Base-by-base conservation (phyloP, 1,140 invertebrate species). In the Anoplophora glabripennis region DNA sequence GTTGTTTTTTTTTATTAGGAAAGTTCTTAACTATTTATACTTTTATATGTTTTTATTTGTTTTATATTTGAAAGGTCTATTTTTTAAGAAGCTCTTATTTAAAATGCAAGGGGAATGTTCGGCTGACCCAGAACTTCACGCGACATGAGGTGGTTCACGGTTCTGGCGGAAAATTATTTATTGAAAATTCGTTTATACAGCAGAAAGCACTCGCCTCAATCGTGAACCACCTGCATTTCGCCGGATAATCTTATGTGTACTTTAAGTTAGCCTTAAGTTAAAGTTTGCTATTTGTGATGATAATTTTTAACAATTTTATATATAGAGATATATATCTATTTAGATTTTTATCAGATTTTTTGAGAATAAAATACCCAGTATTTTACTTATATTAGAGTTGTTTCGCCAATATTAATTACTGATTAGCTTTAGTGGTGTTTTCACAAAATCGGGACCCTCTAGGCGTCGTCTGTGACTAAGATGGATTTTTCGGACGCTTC, bases 241-340 rank as follows among this genome's bases (percentile, higher is more conserved):
- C n/a, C n/a, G n/a, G n/a, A n/a, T n/a, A n/a, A n/a, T n/a, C n/a
- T n/a, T n/a, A n/a, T n/a, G n/a, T n/a, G n/a, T n/a, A n/a, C n/a
- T n/a, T n/a, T n/a, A n/a, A n/a, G n/a, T n/a, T n/a, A n/a, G n/a
- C n/a, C 37, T 46, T 58, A 58, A 45, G 38, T 59, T 68, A 64
- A 60, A 67, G 68, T 69, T 69, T 70, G 68, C 66, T 70, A 63
- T 66, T 66, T 70, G 68, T 70, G 68, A 70, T 70, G 66, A 68
- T 70, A 68, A 66, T 70, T 70, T 69, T 66, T 70, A 70, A 68
- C 66, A 66, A 37, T 66, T 66, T 65, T 61, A 61, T 65, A 61
- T 65, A 47, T 65, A 59, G 53, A 58, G 44, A 58, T 38, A 53
- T 66, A 64, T 61, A 63, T 38, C 63, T 38, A 63, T 62, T 66